A percentile compares a stretch with the other conserved stretches of the same genome.
Conservation (phyloP, 2,888 invertebrate genomes). For the Laothoe populi region DNA sequence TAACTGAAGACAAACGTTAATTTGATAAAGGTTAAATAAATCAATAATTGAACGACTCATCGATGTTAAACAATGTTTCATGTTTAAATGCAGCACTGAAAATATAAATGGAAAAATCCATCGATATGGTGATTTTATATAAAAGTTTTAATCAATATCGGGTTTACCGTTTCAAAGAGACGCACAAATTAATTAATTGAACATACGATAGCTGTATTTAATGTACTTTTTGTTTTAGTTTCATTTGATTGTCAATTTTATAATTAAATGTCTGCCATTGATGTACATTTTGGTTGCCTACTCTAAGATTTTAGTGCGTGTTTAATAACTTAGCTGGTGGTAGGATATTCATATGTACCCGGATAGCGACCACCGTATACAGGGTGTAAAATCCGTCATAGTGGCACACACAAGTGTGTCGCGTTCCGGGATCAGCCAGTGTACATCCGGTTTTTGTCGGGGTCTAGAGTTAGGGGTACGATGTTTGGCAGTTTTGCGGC, state of each 20-base stretch:
- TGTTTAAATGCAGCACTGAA: constrained; percentile 31
- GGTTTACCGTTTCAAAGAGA: constrained; percentile 41
- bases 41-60: constrained; percentile 29
- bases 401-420: too few relatives aligned
- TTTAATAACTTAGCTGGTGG: neutral
- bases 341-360: too few relatives aligned
- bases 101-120: constrained; percentile 44
- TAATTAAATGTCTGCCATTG: constrained; percentile 9
- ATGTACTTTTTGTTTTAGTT: constrained; percentile 11
- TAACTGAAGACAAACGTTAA: neutral
- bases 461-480: too few relatives aligned
- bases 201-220: constrained; percentile 22
- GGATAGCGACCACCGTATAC: too few relatives aligned
- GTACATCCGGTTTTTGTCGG: too few relatives aligned
- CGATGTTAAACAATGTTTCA: constrained; percentile 32
- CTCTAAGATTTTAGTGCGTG: neutral
- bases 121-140: constrained; percentile 45
- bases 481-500: too few relatives aligned
- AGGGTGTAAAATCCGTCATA: too few relatives aligned
- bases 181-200: constrained; percentile 44
- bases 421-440: too few relatives aligned
- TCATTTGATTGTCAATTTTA: constrained; percentile 4
- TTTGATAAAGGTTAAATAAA: constrained; percentile 32
- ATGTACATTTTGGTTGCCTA: neutral
- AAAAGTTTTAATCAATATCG: constrained; percentile 47